Percentiles rank a stretch among this genome's conserved stretches.
Evolutionary conservation across 2,888 invertebrate species (phyloP).

Genomic region (Sarcophaga subvicina): DNA sequence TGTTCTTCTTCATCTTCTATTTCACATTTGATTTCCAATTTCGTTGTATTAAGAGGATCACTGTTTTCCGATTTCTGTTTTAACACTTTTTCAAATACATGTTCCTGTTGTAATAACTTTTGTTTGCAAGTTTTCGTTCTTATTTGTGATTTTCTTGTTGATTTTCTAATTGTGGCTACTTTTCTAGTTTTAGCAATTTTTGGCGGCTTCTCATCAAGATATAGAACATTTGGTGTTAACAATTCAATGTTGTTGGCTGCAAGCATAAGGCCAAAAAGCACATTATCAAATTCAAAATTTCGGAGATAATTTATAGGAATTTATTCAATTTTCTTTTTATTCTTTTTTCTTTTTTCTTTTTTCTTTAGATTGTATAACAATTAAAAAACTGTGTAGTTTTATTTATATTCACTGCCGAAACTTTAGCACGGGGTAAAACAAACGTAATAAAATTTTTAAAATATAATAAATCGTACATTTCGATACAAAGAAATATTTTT

Average conservation of each 20-base stretch:
- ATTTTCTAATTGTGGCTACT: slow-evolving; percentile 19
- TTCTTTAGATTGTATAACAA: not conserved
- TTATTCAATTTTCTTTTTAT: slow-evolving; percentile 9
- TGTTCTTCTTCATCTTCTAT: slow-evolving; percentile 15
- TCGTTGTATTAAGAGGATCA: slow-evolving; percentile 51
- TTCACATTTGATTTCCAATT: slow-evolving; percentile 54
- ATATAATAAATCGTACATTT: too few relatives aligned
- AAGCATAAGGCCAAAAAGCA: slow-evolving; percentile 65
- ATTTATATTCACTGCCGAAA: not conserved
- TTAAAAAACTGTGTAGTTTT: too few relatives aligned
- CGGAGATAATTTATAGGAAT: slow-evolving; percentile 52
- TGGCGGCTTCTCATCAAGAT: slow-evolving; percentile 62
- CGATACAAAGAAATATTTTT: not conserved
- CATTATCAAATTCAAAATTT: slow-evolving; percentile 67
- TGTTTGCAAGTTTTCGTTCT: slow-evolving; percentile 25
- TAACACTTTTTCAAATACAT: slow-evolving; percentile 26
- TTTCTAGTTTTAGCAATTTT: slow-evolving; percentile 52
- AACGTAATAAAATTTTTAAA: not conserved
- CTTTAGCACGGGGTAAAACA: not conserved
- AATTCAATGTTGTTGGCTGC: slow-evolving; percentile 58
- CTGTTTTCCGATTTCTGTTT: slow-evolving; percentile 25
- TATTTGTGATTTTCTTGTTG: slow-evolving; percentile 38
- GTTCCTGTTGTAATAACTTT: slow-evolving; percentile 33
- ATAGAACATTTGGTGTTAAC: slow-evolving; percentile 60
- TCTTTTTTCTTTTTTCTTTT: not conserved